These are phyloP conservation scores for Paralvinella palmiformis DNA, from an alignment of 1,140 invertebrate species.

Conservation along the genomic window DNA sequence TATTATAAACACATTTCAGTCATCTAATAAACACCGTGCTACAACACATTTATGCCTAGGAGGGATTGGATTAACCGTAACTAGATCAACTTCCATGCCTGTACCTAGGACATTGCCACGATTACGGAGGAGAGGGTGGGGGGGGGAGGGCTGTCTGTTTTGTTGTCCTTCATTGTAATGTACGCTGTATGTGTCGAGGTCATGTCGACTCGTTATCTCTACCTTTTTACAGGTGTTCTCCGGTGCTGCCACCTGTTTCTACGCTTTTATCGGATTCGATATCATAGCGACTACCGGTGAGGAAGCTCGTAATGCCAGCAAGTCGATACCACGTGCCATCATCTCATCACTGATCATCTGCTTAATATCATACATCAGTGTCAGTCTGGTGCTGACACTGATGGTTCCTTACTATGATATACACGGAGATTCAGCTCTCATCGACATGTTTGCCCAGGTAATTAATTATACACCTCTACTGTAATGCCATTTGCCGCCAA, in stretches of 20 bases:
- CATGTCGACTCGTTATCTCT: not conserved
- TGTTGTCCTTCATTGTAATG: no score
- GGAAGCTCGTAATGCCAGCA: conserved; percentile 37
- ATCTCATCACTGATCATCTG: conserved; percentile 30
- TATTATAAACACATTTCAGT: no score
- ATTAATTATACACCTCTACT: no score
- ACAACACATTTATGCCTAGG: no score
- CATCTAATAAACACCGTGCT: no score
- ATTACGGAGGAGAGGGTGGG: no score
- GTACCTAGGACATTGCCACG: no score
- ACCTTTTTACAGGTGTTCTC: conserved; percentile 50
- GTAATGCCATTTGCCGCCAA: conserved; percentile 29
- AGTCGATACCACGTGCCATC: conserved; percentile 36
- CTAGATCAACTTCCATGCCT: no score
- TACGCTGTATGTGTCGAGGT: no score
- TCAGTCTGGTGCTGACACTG: conserved; percentile 38
- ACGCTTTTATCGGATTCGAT: conserved; percentile 94
- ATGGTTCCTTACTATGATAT: conserved; percentile 31
- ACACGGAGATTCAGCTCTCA: not conserved
- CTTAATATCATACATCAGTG: conserved; percentile 32
- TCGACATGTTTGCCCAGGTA: conserved; percentile 23
- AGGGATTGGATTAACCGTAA: no score
- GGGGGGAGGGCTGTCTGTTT: no score
- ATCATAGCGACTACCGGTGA: conserved; percentile 88
- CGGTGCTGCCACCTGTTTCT: conserved; percentile 94